Base-by-base conservation (phyloP, 2,888 invertebrate genomes). In the Atethmia centrago region DNA sequence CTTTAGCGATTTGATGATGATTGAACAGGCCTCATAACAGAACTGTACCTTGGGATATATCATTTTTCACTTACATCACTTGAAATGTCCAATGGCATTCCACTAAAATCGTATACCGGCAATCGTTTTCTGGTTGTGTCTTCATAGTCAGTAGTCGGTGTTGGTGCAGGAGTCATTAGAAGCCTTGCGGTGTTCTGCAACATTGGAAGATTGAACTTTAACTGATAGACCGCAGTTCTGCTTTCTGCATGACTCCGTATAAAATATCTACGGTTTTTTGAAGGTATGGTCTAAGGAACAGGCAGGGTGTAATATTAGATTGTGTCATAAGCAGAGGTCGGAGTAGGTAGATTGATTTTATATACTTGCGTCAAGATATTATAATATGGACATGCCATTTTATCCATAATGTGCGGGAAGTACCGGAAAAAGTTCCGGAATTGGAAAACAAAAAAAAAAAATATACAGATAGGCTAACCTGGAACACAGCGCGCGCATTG, bases 51-150 rank as follows among this genome's bases (percentile, higher is more conserved):
- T 10, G 12, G 12, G 10, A 10, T 42, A 62, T 19, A 25, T 61
- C 3, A 16, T 9, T 36, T n/a, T n/a, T 45, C 1, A 63, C 82
- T 84, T 64, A 82, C 82, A 40, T 66, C 55, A 49, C 19, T 71
- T 25, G 58, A 8, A n/a, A n/a, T 9, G 5, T 79, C 58, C 1
- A 28, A 0, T 14, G 72, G 79, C 14, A 25, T 71, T 40, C 58
- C 79, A 51, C 58, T 71, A 45, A 71, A 58, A n/a, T 59, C 58
- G 14, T 36, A 79, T 16, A 59, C 72, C 12, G 72, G 45, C 28
- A 51, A 28, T 12, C 36, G 28, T 14, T 12, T 36, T 12, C 65
- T 73, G 36, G 80, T 36, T 9, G 25, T 47, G 12, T 67, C 42
- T 9, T 65, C 73, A 16, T 68, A 45, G 3, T n/a, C 51, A 3